Evolutionary conservation across 2,113 vertebrate species (phyloP), one percentile per base, ranked within the genome.

Genomic region (Brienomyrus longianalis): DNA sequence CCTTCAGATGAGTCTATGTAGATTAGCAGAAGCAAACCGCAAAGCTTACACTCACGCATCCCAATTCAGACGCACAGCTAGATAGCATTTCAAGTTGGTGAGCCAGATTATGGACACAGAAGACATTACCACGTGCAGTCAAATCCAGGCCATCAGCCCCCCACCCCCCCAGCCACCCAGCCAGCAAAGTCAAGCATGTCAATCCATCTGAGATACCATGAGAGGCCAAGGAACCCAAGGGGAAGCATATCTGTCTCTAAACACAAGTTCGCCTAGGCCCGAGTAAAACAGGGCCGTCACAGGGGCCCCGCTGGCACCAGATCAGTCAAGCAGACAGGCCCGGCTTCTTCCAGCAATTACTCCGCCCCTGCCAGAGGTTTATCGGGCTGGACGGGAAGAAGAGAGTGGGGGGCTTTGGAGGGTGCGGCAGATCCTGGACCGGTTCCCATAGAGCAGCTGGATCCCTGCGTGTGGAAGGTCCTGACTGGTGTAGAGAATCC

Each of bases 361-460:
- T 19, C 43, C 51, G 48, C 35, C 77, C 89, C 52, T 23, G 56
- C n/a, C 86, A 85, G 80, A 89, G 89, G 43, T 83, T 85, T 89
- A 86, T 90, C 56, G 51, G 45, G 59, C 15, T 45, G 27, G 48
- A 89, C 77, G 83, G 51, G 83, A 52, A 85, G 80, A 62, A 54
- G 56, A 5, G 35, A 31, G 48, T 52, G 56, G 52, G 21, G 89
- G 51, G 52, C 19, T 35, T 88, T 59, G n/a, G 23, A 45, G 23
- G 23, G 52, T 17, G 56, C 35, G 56, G 89, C 74, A 27, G 45
- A 62, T 56, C 39, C 23, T 31, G 83, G 59, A 48, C 23, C 10
- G 1, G 51, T 45, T 54, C n/a, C 92, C 85, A 87, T 74, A n/a
- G 51, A 90, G 91, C 87, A 91, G 91, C 89, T 91, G 88, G 93